Evolutionary conservation across 2,888 invertebrate genomes (phyloP).

Genomic region (Sarcophaga rosellei): DNA sequence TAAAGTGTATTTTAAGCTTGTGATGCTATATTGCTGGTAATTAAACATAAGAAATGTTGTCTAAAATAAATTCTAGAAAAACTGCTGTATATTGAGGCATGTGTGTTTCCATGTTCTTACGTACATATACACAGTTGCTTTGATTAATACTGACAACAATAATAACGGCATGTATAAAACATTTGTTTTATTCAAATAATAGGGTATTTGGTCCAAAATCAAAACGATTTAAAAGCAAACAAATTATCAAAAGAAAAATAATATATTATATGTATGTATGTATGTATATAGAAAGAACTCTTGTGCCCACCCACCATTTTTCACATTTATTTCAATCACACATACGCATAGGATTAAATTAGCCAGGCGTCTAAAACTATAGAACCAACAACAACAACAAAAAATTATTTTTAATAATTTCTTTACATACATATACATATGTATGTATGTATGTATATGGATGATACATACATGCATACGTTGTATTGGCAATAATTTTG

Average conservation of each 20-base stretch:
- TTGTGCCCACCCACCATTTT: slow-evolving; percentile 45
- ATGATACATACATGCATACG: neutral
- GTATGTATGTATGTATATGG: too few species aligned
- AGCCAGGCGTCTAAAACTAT: neutral
- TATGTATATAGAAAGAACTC: neutral
- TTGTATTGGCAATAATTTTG: slow-evolving; percentile 64
- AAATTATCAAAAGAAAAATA: neutral
- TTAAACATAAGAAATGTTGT: too few species aligned
- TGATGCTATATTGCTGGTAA: too few species aligned
- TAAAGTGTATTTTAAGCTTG: too few species aligned
- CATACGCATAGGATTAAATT: slow-evolving; percentile 41
- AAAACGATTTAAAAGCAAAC: neutral
- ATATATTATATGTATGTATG: too few species aligned
- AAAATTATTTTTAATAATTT: slow-evolving; percentile 12
- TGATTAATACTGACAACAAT: slow-evolving; percentile 8
- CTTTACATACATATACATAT: too few species aligned
- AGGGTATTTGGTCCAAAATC: slow-evolving; percentile 25
- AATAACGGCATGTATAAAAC: slow-evolving; percentile 3
- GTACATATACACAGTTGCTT: slow-evolving; percentile 1
- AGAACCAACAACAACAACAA: slow-evolving; percentile 7
- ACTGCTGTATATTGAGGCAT: too few species aligned
- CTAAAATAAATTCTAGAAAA: too few species aligned
- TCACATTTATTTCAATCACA: slow-evolving; percentile 33
- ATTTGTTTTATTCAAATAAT: slow-evolving; percentile 22
- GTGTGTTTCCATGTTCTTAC: too few species aligned